Evolutionary conservation across 2,888 invertebrate genomes (phyloP).

Genomic region (Malthinus flaveolus): DNA sequence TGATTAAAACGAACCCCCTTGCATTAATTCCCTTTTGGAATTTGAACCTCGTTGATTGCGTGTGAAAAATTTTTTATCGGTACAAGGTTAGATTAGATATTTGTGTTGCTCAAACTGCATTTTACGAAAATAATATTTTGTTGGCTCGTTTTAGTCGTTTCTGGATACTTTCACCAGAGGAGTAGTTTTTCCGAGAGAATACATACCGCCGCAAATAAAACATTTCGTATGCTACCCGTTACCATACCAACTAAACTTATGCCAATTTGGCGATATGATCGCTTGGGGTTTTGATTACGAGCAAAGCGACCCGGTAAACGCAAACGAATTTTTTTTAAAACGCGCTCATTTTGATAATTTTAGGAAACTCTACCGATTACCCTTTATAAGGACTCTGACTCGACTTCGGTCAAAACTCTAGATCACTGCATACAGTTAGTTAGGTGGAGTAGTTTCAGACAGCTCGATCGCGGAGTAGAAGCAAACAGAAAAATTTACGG

Average conservation of each 20-base stretch:
- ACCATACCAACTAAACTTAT: slow-evolving; percentile 26
- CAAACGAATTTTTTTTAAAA: not conserved
- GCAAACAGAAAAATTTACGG: slow-evolving; percentile 58
- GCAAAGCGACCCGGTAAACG: slow-evolving; percentile 29
- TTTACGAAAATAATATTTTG: too few species aligned
- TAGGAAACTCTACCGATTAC: slow-evolving; percentile 50
- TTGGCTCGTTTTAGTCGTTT: not conserved
- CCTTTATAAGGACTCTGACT: slow-evolving; percentile 48
- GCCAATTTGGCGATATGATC: slow-evolving; percentile 23
- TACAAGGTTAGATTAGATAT: too few species aligned
- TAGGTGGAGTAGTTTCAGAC: slow-evolving; percentile 54
- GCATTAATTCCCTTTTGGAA: too few species aligned
- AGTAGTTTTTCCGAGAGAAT: not conserved
- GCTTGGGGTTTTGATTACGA: slow-evolving; percentile 26
- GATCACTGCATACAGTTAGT: slow-evolving; percentile 45
- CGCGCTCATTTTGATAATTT: slow-evolving; percentile 1
- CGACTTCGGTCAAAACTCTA: slow-evolving; percentile 46
- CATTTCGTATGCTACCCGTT: slow-evolving; percentile 18
- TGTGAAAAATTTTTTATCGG: too few species aligned
- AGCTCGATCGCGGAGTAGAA: slow-evolving; percentile 60
- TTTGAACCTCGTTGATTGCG: too few species aligned
- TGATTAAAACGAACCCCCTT: not conserved
- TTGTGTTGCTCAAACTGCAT: too few species aligned
- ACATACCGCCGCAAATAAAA: not conserved
- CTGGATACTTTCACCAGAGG: slow-evolving; percentile 2